These are phyloP conservation scores for Pangasius sanitwongsei DNA, from an alignment of 2,797 vertebrate genomes.

Conservation along the genomic window DNA sequence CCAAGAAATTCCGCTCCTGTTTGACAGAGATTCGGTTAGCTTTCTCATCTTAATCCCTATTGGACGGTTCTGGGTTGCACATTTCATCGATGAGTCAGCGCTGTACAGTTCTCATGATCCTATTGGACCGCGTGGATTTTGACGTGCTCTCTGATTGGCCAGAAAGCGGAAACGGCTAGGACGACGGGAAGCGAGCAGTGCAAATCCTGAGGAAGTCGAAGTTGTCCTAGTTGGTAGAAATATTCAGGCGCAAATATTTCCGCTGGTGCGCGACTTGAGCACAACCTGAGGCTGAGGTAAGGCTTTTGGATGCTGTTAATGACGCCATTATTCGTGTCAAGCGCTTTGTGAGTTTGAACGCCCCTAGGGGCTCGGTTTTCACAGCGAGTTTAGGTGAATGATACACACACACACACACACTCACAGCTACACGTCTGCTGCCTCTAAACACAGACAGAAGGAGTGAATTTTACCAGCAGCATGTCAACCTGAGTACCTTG, in stretches of 20 bases:
- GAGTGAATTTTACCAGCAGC: background rate
- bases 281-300: constrained; percentile 45
- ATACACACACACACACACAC: background rate
- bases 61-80: background rate
- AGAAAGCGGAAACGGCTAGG: background rate
- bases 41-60: background rate
- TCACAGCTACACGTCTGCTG: background rate
- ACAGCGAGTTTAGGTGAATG: background rate
- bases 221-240: constrained; percentile 50
- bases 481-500: background rate
- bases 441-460: background rate
- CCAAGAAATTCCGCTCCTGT: background rate
- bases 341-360: background rate
- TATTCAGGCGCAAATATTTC: constrained; percentile 30
- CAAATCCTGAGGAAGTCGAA: constrained; percentile 56
- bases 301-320: background rate
- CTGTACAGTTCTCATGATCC: background rate
- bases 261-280: constrained; percentile 37
- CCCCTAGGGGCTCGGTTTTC: background rate
- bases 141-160: constrained; percentile 53
- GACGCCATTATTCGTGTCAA: background rate
- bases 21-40: background rate
- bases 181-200: constrained; percentile 36
- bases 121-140: constrained; percentile 41
- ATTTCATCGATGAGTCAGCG: constrained; percentile 15